Evolutionary conservation across 1,140 invertebrate species (phyloP).

Genomic region (Orius insidiosus): DNA sequence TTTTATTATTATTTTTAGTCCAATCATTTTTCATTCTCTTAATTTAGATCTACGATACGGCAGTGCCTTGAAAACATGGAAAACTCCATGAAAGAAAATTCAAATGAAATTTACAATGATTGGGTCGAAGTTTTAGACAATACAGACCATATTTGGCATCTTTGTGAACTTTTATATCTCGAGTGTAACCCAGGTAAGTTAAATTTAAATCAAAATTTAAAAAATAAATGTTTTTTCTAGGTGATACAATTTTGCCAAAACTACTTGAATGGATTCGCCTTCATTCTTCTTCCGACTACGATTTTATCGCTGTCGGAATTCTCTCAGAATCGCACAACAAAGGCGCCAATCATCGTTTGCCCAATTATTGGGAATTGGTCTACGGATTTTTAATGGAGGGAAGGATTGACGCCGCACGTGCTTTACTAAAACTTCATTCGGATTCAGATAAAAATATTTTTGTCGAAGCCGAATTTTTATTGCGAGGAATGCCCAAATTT

Average conservation of each 20-base stretch:
- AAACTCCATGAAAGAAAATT: conserved; percentile 32
- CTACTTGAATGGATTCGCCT: conserved; percentile 73
- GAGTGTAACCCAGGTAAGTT: conserved; percentile 49
- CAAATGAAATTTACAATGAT: conserved; percentile 37
- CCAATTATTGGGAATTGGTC: conserved; percentile 66
- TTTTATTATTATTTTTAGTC: conserved; percentile 13
- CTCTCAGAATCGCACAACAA: conserved; percentile 23
- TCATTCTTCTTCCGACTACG: conserved; percentile 68
- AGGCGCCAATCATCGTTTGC: conserved; percentile 15
- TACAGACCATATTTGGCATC: conserved; percentile 79
- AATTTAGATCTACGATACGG: conserved; percentile 48
- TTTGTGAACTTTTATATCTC: conserved; percentile 77
- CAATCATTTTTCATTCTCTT: conserved; percentile 1
- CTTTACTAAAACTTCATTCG: conserved; percentile 58
- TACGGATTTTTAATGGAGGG: conserved; percentile 65
- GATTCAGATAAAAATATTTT: conserved; percentile 48
- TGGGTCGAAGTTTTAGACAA: conserved; percentile 72
- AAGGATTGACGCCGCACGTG: conserved; percentile 55
- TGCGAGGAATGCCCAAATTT: conserved; percentile 66
- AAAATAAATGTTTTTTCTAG: conserved; percentile 24
- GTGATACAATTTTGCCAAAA: conserved; percentile 50
- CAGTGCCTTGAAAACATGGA: conserved; percentile 67
- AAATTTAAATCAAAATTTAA: background rate
- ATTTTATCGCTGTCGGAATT: conserved; percentile 45
- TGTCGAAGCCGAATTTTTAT: conserved; percentile 48